Base-by-base conservation (phyloP, 2,888 invertebrate genomes). In the Pharmacophagus antenor region DNA sequence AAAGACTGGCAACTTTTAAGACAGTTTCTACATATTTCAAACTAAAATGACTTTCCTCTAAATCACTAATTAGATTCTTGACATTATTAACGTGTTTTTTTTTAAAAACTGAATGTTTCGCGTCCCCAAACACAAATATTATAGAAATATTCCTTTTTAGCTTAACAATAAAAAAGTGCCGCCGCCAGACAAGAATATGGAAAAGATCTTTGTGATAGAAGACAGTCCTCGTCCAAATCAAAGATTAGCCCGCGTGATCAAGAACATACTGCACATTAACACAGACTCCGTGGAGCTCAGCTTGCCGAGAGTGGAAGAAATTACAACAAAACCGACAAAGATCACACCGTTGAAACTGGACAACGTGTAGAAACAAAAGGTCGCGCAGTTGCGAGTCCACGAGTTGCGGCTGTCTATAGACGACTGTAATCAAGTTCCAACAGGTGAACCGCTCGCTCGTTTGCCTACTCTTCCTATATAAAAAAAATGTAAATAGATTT, bases 301-400 rank as follows among this genome's bases (percentile, higher is more conserved):
- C 57, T 63, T 80, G 0, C 73, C 72, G 0, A 88, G 80, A 67
- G 70, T 72, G 0, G 88, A 89, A 17, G 90, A 90, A 64, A 66
- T 74, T 0, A 85, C 87, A 0, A 77, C 81, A 0, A 90, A 87
- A 49, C 88, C 86, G 0, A 90, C 88, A 0, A 90, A 80, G 77
- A 72, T 86, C 0, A 89, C 89, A 0, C 88, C 88, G 1, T 65
- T 88, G 8, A 85, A 76, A 70, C 70, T 76, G 49, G 86, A 88
- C 56, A 70, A 74, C 42, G 2, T 44, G 42, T 44, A 44, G 10
- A 44, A 27, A 7, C 10, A 27, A n/a, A n/a, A n/a, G n/a, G n/a
- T n/a, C n/a, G n/a, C n/a, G n/a, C n/a, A n/a, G n/a, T n/a, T n/a
- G n/a, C n/a, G n/a, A n/a, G n/a, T n/a, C n/a, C n/a, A n/a, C n/a